These are phyloP conservation scores for Lordiphosa clarofinis DNA, from an alignment of 1,140 invertebrate species.

Conservation along the genomic window DNA sequence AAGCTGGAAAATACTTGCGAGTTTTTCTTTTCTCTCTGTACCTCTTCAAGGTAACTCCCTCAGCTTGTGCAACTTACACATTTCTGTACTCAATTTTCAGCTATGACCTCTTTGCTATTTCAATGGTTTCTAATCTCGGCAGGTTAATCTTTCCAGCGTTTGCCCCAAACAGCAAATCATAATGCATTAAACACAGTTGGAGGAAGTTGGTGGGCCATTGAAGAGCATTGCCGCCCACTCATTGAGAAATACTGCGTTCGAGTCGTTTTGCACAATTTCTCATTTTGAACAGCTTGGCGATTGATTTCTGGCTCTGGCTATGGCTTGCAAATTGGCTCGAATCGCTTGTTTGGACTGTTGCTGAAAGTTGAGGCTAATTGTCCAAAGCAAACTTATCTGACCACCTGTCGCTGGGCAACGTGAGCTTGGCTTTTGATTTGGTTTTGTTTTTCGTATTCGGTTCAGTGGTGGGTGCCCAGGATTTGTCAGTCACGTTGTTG, in stretches of 20 bases:
- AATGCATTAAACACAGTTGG: constrained; percentile 57
- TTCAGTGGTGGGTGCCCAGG: constrained; percentile 30
- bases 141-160: constrained; percentile 69
- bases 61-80: constrained; percentile 21
- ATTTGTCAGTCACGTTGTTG: constrained; percentile 71
- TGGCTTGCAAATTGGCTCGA: constrained; percentile 53
- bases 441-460: constrained; percentile 16
- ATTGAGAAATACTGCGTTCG: constrained; percentile 10
- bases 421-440: constrained; percentile 26
- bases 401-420: constrained; percentile 58
- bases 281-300: constrained; percentile 73
- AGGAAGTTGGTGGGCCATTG: constrained; percentile 19
- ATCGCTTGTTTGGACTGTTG: constrained; percentile 51
- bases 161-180: constrained; percentile 56
- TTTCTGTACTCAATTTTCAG: constrained; percentile 11
- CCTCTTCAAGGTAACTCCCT: constrained; percentile 2
- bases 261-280: constrained; percentile 59
- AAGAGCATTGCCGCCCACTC: constrained; percentile 23
- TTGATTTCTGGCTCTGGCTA: constrained; percentile 56
- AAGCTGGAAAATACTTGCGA: too few relatives aligned
- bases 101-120: constrained; percentile 31
- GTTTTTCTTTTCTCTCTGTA: constrained; percentile 8
- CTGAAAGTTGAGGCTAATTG: constrained; percentile 71
- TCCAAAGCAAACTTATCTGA: constrained; percentile 56
- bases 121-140: constrained; percentile 39